These are phyloP conservation scores for Helostoma temminkii DNA, from an alignment of 2,797 vertebrate species.

Conservation along the genomic window DNA sequence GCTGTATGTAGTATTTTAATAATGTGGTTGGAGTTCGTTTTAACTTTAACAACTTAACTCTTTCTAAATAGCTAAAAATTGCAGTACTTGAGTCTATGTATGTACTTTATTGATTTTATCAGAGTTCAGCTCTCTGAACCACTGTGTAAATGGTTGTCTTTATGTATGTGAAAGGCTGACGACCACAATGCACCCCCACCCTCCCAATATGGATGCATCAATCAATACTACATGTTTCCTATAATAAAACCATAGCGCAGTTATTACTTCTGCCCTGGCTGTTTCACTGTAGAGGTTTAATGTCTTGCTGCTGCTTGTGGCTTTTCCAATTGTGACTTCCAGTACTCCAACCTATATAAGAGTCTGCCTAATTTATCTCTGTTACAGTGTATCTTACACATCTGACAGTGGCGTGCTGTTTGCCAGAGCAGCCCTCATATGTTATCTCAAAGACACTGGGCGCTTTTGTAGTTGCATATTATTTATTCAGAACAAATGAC, in stretches of 20 bases:
- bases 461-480: not conserved
- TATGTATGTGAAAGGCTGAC: not conserved
- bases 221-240: slow-evolving; percentile 6
- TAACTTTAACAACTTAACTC: too few species aligned
- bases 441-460: slow-evolving; percentile 19
- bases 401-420: slow-evolving; percentile 7
- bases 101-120: not conserved
- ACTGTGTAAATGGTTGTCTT: not conserved
- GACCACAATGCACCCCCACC: not conserved
- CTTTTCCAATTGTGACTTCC: too few species aligned
- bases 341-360: not conserved
- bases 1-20: too few species aligned
- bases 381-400: not conserved
- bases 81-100: not conserved
- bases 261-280: not conserved
- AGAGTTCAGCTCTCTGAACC: too few species aligned
- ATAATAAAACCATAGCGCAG: not conserved
- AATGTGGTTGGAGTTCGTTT: too few species aligned
- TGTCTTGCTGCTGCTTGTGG: not conserved
- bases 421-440: slow-evolving; percentile 5
- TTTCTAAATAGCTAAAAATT: too few species aligned
- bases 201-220: not conserved
- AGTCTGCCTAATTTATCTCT: not conserved
- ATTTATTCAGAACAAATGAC: slow-evolving; percentile 23
- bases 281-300: not conserved